Conservation (phyloP, 2,888 invertebrate species). For the Stegophylla sp. region DNA sequence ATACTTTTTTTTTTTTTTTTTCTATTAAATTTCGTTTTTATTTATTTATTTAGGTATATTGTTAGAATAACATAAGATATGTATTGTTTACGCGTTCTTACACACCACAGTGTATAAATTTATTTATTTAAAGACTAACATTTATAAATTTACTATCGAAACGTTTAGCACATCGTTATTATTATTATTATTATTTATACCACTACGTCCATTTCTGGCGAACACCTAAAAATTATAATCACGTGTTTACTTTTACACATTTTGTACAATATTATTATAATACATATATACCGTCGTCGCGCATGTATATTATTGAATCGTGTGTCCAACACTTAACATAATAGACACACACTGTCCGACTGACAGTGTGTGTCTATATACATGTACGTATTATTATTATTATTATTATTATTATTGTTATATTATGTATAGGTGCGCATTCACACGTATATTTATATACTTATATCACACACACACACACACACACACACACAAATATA, state of each 20-base stretch:
- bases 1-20: constrained; percentile 21
- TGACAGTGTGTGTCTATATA: neutral
- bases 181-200: neutral
- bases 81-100: constrained; percentile 19
- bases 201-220: constrained; percentile 28
- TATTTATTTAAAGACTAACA: neutral
- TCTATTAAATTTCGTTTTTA: neutral
- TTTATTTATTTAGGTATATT: neutral
- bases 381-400: neutral
- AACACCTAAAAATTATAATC: constrained; percentile 43
- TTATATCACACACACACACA: neutral
- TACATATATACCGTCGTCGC: too few relatives aligned
- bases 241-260: neutral
- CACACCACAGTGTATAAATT: neutral
- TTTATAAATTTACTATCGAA: constrained; percentile 14
- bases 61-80: neutral
- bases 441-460: neutral
- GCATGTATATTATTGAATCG: neutral
- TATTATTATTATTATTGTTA: too few relatives aligned
- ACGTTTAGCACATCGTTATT: neutral
- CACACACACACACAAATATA: neutral
- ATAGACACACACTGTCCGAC: neutral
- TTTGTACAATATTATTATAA: neutral
- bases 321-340: constrained; percentile 14
- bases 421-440: neutral